Evolutionary conservation across 2,888 invertebrate species (phyloP).

Genomic region (Scelioninae gen. 2): DNA sequence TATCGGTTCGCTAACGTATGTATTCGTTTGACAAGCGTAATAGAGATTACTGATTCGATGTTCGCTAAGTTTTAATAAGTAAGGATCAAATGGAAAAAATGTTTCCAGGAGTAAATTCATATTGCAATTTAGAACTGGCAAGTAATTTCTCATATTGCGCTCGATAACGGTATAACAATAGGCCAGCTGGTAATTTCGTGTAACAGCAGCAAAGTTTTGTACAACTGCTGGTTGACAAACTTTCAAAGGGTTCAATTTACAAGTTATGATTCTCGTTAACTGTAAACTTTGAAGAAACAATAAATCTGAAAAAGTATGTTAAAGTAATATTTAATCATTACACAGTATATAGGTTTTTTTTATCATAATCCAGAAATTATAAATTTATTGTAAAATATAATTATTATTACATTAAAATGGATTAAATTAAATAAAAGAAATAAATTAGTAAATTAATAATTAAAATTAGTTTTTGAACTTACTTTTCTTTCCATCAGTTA

Average conservation of each 20-base stretch:
- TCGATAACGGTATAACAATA: conserved; percentile 95
- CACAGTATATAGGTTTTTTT: not conserved
- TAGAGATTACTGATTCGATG: conserved; percentile 75
- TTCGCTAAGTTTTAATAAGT: conserved; percentile 80
- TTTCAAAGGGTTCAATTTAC: conserved; percentile 90
- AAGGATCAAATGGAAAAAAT: conserved; percentile 96
- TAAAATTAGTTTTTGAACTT: conserved; percentile 71
- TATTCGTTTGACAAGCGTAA: conserved; percentile 75
- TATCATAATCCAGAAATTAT: too few relatives aligned
- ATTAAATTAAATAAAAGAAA: too few relatives aligned
- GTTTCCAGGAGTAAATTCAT: conserved; percentile 78
- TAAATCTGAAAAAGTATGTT: conserved; percentile 80
- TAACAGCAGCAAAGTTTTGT: conserved; percentile 87
- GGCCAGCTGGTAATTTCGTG: conserved; percentile 90
- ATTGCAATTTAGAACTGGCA: conserved; percentile 75
- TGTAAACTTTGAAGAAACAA: conserved; percentile 88
- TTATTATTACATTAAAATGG: too few relatives aligned
- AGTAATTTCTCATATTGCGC: conserved; percentile 82
- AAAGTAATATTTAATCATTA: not conserved
- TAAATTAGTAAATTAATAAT: too few relatives aligned
- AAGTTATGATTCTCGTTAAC: conserved; percentile 89
- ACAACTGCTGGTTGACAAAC: conserved; percentile 87
- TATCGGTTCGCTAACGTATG: conserved; percentile 31
- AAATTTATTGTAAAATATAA: not conserved
- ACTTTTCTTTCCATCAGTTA: conserved; percentile 87